Evolutionary conservation across 2,113 vertebrate genomes (phyloP).

Genomic region (Montifringilla adamsi): DNA sequence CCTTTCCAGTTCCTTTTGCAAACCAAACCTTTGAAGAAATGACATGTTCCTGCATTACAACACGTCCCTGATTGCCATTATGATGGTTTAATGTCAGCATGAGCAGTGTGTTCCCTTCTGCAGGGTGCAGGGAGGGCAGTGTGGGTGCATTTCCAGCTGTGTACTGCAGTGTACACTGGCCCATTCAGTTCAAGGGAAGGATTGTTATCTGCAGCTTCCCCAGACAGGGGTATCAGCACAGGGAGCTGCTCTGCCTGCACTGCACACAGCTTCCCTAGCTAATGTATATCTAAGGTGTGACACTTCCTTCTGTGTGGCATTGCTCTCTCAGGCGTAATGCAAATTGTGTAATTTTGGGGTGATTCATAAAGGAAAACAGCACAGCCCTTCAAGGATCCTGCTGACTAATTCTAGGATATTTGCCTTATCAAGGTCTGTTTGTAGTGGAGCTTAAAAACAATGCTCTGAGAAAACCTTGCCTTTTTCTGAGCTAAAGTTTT

Average conservation of each 20-base stretch:
- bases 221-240: neutral
- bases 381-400: constrained; percentile 13
- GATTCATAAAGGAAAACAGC: constrained; percentile 27
- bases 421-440: neutral
- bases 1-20: no score
- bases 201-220: neutral
- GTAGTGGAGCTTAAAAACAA: neutral
- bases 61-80: neutral
- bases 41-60: no score
- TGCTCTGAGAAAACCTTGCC: neutral
- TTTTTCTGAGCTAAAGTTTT: neutral
- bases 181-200: neutral
- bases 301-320: neutral
- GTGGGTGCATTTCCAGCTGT: neutral
- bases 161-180: fast-evolving
- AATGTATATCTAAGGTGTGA: neutral
- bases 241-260: neutral
- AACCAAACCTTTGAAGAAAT: no score
- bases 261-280: neutral
- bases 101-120: neutral
- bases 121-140: neutral
- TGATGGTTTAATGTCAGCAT: neutral
- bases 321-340: neutral
- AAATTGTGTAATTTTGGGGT: neutral
- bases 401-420: constrained; percentile 38